phyloP scores from a whole-genome alignment of 1,140 invertebrate species.

The Hycleus phaleratus region DNA sequence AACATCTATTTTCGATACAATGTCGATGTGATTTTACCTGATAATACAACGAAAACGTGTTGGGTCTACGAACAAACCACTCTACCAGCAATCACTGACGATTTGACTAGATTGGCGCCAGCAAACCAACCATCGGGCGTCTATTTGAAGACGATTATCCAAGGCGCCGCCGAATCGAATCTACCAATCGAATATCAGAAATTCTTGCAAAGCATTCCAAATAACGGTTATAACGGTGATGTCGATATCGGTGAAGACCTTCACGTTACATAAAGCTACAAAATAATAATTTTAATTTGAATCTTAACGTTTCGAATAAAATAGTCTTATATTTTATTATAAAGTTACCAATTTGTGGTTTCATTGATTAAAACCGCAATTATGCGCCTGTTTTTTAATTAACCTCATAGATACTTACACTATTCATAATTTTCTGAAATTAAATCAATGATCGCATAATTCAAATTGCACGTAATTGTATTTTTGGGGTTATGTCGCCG shows the following conservation, averaged over 20 bases:
- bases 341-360: too few relatives aligned
- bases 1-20: constrained; percentile 59
- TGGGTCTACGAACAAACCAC: constrained; percentile 58
- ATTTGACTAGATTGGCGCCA: constrained; percentile 41
- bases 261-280: too few relatives aligned
- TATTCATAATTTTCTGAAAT: too few relatives aligned
- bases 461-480: too few relatives aligned
- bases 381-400: too few relatives aligned
- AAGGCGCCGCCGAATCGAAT: constrained; percentile 60
- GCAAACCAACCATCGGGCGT: constrained; percentile 60
- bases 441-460: too few relatives aligned
- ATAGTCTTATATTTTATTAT: too few relatives aligned
- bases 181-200: constrained; percentile 61
- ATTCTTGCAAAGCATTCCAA: constrained; percentile 51
- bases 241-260: constrained; percentile 26
- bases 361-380: too few relatives aligned
- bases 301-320: too few relatives aligned
- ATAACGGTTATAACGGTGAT: constrained; percentile 56
- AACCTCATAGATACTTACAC: too few relatives aligned
- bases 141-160: constrained; percentile 56
- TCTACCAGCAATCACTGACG: constrained; percentile 39
- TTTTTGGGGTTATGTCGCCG: too few relatives aligned
- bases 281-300: too few relatives aligned
- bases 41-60: constrained; percentile 49
- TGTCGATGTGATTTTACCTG: constrained; percentile 49